Evolutionary conservation across 2,113 vertebrate genomes (phyloP).

Genomic region (Halcyon senegalensis): DNA sequence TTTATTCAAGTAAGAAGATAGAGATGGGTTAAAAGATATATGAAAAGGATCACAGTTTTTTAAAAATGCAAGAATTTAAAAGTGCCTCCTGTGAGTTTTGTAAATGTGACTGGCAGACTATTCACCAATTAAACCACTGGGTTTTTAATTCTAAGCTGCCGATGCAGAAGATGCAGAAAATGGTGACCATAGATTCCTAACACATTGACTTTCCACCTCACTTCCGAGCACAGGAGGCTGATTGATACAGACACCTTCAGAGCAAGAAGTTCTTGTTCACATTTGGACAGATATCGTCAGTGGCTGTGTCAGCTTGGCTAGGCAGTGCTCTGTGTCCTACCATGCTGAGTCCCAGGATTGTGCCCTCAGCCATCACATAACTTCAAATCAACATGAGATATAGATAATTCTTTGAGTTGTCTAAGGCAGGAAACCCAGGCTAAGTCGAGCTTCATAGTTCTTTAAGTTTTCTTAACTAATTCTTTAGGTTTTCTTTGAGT

Average conservation of each 20-base stretch:
- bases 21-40: not conserved
- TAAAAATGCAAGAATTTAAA: not conserved
- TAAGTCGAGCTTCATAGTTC: too few species aligned
- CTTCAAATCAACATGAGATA: accelerated
- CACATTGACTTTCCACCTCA: accelerated
- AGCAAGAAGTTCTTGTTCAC: not conserved
- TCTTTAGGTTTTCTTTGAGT: too few species aligned
- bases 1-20: conserved; percentile 32
- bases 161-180: not conserved
- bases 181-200: not conserved
- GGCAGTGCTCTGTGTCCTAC: not conserved
- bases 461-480: too few species aligned
- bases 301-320: not conserved
- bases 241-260: not conserved
- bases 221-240: not conserved
- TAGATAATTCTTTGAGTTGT: accelerated
- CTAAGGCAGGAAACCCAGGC: not conserved
- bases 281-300: accelerated
- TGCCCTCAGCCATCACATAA: not conserved
- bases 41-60: not conserved
- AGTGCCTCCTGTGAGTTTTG: not conserved
- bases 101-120: not conserved
- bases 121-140: not conserved
- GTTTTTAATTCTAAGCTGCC: not conserved
- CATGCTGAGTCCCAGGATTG: accelerated